Evolutionary conservation across 2,113 vertebrate species (phyloP).

Genomic region (Pycnonotus jocosus): DNA sequence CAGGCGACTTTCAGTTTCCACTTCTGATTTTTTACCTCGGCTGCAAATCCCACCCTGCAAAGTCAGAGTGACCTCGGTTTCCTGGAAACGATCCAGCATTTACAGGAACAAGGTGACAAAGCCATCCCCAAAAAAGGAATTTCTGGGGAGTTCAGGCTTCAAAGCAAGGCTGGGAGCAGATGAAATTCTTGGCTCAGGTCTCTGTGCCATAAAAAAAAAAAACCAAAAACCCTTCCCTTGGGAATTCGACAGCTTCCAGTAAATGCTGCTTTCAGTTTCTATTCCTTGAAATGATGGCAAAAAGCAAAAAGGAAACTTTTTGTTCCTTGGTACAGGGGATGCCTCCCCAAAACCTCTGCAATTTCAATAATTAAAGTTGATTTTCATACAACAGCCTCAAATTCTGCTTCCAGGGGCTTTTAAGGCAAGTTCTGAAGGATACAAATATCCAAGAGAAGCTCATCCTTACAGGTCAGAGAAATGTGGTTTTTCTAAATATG

Average conservation of each 20-base stretch:
- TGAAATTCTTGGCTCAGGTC: neutral
- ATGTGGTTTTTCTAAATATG: neutral
- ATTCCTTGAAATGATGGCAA: neutral
- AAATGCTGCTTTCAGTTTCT: neutral
- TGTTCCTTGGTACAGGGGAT: neutral
- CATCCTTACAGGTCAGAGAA: neutral
- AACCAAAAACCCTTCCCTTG: neutral
- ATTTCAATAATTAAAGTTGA: neutral
- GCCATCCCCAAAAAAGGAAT: neutral
- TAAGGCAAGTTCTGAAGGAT: neutral
- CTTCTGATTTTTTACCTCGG: neutral
- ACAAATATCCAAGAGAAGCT: neutral
- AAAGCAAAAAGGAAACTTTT: neutral
- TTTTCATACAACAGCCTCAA: neutral
- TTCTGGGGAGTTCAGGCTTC: neutral
- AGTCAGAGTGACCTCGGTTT: neutral
- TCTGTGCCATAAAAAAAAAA: neutral
- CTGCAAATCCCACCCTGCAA: neutral
- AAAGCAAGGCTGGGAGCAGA: neutral
- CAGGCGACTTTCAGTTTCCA: neutral
- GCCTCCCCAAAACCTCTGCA: neutral
- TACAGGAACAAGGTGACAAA: neutral
- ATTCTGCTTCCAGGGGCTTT: neutral
- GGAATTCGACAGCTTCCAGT: neutral
- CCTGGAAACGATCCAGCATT: neutral